Conservation (phyloP, 2,113 vertebrate species). For the Argyrosomus japonicus region DNA sequence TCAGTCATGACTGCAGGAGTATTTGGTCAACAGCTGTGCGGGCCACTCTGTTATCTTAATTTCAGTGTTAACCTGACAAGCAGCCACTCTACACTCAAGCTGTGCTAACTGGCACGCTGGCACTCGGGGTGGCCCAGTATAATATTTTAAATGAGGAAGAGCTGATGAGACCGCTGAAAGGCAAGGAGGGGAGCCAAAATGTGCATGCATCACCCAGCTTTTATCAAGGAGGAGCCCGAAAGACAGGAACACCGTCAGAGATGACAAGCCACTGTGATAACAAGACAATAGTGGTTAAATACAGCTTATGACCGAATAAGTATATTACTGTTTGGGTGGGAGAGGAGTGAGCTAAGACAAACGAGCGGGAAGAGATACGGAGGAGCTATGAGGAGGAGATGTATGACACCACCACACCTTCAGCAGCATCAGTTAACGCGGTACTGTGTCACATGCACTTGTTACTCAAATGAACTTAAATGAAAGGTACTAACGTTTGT, state of each 20-base stretch:
- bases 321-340: constrained; percentile 13
- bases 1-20: constrained; percentile 59
- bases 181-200: not conserved
- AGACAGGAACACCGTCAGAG: not conserved
- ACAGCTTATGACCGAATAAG: constrained; percentile 10
- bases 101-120: constrained; percentile 2
- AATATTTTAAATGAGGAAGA: constrained; percentile 4
- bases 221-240: constrained; percentile 8
- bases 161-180: constrained; percentile 11
- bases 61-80: constrained; percentile 19
- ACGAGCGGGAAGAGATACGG: not conserved
- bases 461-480: not conserved
- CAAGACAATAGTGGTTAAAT: constrained; percentile 6
- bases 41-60: constrained; percentile 27
- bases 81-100: constrained; percentile 10
- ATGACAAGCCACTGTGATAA: constrained; percentile 10
- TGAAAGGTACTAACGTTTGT: constrained; percentile 12
- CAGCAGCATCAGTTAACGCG: not conserved
- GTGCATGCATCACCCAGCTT: not conserved
- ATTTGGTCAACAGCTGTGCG: constrained; percentile 24
- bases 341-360: constrained; percentile 1
- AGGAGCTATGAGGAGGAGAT: constrained; percentile 5
- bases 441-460: constrained; percentile 4
- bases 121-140: not conserved
- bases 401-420: constrained; percentile 10